A percentile compares a stretch with the other conserved stretches of the same genome.
Conservation (phyloP, 2,113 vertebrate species). For the Macquaria australasica region DNA sequence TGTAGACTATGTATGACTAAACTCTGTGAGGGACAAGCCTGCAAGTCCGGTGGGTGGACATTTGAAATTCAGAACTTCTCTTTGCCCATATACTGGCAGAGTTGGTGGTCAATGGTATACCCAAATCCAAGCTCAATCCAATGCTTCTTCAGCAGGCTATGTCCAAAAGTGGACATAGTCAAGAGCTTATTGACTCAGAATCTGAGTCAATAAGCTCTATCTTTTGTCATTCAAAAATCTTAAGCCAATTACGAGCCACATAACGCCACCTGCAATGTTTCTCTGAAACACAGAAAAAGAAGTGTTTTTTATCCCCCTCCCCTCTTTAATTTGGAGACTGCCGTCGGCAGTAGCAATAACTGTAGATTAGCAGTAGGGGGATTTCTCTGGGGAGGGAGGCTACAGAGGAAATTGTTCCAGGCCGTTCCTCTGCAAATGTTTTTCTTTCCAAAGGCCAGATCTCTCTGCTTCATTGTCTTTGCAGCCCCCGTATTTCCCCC, state of each 20-base stretch:
- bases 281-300: constrained; percentile 35
- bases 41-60: not conserved
- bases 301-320: constrained; percentile 76
- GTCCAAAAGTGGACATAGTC: no score
- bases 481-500: constrained; percentile 76
- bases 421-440: constrained; percentile 80
- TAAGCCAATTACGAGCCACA: not conserved
- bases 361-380: constrained; percentile 85
- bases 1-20: not conserved
- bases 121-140: not conserved
- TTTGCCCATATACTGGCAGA: not conserved
- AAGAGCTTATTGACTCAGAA: not conserved
- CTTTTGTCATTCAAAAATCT: constrained; percentile 26
- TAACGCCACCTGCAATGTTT: constrained; percentile 9
- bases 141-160: no score
- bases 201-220: not conserved
- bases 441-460: constrained; percentile 85
- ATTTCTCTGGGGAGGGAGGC: constrained; percentile 84
- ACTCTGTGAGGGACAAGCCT: not conserved
- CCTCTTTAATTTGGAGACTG: constrained; percentile 85
- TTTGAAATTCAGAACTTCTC: not conserved
- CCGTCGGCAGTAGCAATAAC: constrained; percentile 86
- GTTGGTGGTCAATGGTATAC: not conserved
- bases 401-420: constrained; percentile 80
- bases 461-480: constrained; percentile 82